Evolutionary conservation across 2,888 invertebrate genomes (phyloP).

Genomic region (Hoplodrina blanda): DNA sequence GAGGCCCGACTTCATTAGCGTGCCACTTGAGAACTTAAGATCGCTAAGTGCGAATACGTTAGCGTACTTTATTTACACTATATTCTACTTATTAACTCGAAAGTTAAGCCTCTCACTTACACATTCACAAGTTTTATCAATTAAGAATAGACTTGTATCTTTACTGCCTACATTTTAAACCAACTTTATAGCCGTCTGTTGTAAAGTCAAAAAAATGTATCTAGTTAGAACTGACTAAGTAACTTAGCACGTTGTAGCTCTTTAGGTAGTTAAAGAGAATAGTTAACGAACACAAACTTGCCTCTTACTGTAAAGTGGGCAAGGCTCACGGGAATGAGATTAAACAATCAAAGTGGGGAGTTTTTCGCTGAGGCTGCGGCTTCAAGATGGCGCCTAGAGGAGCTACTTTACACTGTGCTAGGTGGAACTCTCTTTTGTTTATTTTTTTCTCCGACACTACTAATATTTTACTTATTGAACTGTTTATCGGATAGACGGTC

Average conservation of each 20-base stretch:
- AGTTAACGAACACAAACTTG: conserved; percentile 32
- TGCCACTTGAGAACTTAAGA: background rate
- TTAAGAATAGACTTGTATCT: background rate
- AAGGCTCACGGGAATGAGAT: conserved; percentile 35
- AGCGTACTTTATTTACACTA: conserved; percentile 3
- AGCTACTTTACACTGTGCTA: conserved; percentile 9
- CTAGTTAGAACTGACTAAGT: background rate
- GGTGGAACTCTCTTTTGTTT: background rate
- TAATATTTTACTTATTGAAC: background rate
- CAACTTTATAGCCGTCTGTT: background rate
- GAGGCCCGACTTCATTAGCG: conserved; percentile 9
- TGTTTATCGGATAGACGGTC: too few relatives aligned
- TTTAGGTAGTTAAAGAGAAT: conserved; percentile 13
- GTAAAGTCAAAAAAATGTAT: background rate
- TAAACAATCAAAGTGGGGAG: conserved; percentile 38
- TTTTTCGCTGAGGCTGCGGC: conserved; percentile 19
- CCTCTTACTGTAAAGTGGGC: conserved; percentile 24
- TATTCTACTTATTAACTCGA: background rate
- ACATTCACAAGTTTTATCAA: background rate
- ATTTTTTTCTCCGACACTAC: background rate
- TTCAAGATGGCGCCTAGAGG: conserved; percentile 16
- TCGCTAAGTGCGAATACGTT: conserved; percentile 17
- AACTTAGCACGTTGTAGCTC: background rate
- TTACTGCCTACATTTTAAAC: background rate
- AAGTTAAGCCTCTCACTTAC: background rate